A percentile compares a stretch with the other conserved stretches of the same genome.
Conservation (phyloP, 2,797 vertebrate genomes). For the Phyllotis vaccarum region DNA sequence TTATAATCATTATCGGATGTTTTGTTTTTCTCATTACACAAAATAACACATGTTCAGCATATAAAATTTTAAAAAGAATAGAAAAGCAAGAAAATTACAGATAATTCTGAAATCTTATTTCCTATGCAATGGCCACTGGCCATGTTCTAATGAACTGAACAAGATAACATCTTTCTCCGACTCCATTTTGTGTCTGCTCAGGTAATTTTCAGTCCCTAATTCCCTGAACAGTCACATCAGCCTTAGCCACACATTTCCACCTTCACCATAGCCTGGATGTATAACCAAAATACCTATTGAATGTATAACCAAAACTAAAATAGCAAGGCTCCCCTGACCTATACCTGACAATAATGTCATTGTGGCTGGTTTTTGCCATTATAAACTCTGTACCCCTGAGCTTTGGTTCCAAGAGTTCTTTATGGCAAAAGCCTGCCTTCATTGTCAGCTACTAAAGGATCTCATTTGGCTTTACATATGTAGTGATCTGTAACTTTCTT, state of each 20-base stretch:
- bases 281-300: not conserved
- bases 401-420: not conserved
- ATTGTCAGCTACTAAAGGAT: not conserved
- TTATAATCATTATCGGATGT: not conserved
- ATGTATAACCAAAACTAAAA: not conserved
- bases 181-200: not conserved
- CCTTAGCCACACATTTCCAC: too few species aligned
- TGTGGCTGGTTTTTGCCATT: not conserved
- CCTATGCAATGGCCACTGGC: not conserved
- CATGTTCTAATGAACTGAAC: not conserved
- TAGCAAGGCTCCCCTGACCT: not conserved
- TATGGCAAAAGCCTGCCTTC: not conserved
- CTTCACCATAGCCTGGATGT: not conserved
- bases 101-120: not conserved
- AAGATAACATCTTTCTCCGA: not conserved
- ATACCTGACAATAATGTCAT: not conserved
- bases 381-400: not conserved
- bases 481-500: not conserved
- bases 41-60: not conserved
- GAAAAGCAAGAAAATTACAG: not conserved
- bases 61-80: slow-evolving; percentile 12
- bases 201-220: not conserved
- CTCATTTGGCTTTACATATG: not conserved
- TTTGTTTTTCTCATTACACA: not conserved
- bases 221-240: not conserved